These are phyloP conservation scores for Rhinolophus ferrumequinum DNA, from an alignment of 2,113 vertebrate genomes.

Conservation along the genomic window DNA sequence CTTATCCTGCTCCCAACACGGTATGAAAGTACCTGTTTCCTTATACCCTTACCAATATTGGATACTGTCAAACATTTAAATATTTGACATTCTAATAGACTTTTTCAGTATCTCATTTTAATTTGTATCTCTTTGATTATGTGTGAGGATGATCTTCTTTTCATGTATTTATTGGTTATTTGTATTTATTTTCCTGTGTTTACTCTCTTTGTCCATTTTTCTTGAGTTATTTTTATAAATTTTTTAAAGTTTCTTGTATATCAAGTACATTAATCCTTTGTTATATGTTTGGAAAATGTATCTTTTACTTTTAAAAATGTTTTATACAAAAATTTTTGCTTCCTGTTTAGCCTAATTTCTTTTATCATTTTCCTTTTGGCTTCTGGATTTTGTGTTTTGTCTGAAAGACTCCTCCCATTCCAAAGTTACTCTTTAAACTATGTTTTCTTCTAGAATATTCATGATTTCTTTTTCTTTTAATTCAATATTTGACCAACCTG, in stretches of 20 bases:
- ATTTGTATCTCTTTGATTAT: not conserved
- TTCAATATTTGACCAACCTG: not conserved
- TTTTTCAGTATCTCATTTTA: not conserved
- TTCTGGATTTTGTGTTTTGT: not conserved
- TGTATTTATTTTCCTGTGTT: not conserved
- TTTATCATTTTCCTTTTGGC: not conserved
- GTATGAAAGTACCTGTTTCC: not conserved
- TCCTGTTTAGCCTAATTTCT: not conserved
- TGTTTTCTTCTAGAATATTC: not conserved
- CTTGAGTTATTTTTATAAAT: not conserved
- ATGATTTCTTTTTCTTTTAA: constrained; percentile 32
- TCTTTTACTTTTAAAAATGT: not conserved
- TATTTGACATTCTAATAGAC: not conserved
- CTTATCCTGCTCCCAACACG: not conserved
- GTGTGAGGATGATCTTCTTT: not conserved
- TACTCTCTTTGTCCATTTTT: not conserved
- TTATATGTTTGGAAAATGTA: not conserved
- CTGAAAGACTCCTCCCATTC: not conserved
- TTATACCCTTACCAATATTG: not conserved
- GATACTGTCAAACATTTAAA: not conserved
- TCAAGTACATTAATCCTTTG: not conserved
- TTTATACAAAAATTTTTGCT: not conserved
- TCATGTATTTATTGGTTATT: not conserved
- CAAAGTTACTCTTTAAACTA: not conserved
- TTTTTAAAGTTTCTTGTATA: not conserved